Conservation (phyloP, 2,797 vertebrate genomes). For the Phrynocephalus guinanensis region DNA sequence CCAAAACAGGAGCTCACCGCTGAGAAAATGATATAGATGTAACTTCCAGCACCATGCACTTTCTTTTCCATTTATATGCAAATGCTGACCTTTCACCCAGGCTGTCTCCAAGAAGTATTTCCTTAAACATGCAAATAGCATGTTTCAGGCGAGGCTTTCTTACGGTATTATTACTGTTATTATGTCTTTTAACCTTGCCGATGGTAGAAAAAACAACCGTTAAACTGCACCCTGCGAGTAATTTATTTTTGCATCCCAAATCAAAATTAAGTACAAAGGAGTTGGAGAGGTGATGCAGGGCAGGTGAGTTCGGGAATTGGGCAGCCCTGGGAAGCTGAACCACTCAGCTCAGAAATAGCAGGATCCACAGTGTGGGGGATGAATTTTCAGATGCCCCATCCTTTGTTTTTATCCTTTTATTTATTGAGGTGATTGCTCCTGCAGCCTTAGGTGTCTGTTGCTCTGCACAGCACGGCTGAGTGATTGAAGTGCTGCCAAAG, state of each 20-base stretch:
- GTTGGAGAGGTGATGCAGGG: slow-evolving; percentile 32
- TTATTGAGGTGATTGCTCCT: not conserved
- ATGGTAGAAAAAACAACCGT: slow-evolving; percentile 72
- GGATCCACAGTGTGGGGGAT: too few relatives aligned
- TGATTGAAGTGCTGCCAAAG: not conserved
- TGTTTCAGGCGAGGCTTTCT: slow-evolving; percentile 74
- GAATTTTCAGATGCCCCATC: too few relatives aligned
- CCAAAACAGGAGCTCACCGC: slow-evolving; percentile 79
- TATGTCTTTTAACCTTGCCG: slow-evolving; percentile 80
- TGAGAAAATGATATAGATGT: slow-evolving; percentile 84
- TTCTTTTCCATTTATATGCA: slow-evolving; percentile 87
- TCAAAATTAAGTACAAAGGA: slow-evolving; percentile 25
- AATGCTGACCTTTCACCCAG: slow-evolving; percentile 85
- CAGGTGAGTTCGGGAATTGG: not conserved
- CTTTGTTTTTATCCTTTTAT: not conserved
- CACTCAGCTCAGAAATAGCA: accelerated
- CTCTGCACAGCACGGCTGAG: not conserved
- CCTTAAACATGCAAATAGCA: slow-evolving; percentile 87
- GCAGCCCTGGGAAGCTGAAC: not conserved
- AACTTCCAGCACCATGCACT: slow-evolving; percentile 80
- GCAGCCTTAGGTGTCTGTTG: not conserved
- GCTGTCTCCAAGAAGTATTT: slow-evolving; percentile 82
- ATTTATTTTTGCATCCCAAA: slow-evolving; percentile 71
- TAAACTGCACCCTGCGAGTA: slow-evolving; percentile 70
- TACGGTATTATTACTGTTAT: slow-evolving; percentile 77